Base-by-base conservation (phyloP, 2,888 invertebrate genomes). In the Pachycephus smyrnensis region DNA sequence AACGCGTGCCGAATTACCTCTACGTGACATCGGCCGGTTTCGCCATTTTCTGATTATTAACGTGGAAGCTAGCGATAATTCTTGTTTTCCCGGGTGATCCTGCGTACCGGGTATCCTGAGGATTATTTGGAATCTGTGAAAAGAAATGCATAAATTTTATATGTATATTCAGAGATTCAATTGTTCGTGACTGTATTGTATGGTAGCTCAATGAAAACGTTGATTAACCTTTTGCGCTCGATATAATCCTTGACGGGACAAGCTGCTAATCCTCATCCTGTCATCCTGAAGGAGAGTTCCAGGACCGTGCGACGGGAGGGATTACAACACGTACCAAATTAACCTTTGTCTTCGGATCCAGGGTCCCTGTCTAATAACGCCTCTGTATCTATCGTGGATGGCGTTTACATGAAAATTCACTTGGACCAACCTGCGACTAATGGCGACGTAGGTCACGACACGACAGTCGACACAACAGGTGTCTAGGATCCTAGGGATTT, bases 1-100 rank as follows among this genome's bases (percentile, higher is more conserved):
- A 87, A 90, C 88, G 90, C 91, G 91, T 91, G 91, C 90, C 87
- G 89, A 91, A 91, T 91, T 91, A 91, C 90, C 91, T 91, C 90
- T 91, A 91, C 91, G 91, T 91, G 91, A 91, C 91, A 89, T 90
- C 89, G 88, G 86, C 84, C 88, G 87, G 90, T 90, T 91, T 91
- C 90, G 86, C 88, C 89, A 90, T 90, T 90, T 90, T 90, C 90
- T 88, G 88, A 89, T 91, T 90, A 90, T 89, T 90, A 91, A 90
- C 88, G 88, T 87, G 85, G 88, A 88, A 87, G 23, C 36, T 12
- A 74, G n/a, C 33, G 37, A 32, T 23, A n/a, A 33, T 33, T n/a
- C 74, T 11, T 71, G 71, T 71, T 23, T 30, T 11, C 12, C 71
- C 31, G 12, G 6, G 23, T 55, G 23, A 55, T 55, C 9, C 23